Evolutionary conservation across 1,140 invertebrate genomes (phyloP), one percentile per base, ranked within the genome.

Genomic region (Drosophila grimshawi): DNA sequence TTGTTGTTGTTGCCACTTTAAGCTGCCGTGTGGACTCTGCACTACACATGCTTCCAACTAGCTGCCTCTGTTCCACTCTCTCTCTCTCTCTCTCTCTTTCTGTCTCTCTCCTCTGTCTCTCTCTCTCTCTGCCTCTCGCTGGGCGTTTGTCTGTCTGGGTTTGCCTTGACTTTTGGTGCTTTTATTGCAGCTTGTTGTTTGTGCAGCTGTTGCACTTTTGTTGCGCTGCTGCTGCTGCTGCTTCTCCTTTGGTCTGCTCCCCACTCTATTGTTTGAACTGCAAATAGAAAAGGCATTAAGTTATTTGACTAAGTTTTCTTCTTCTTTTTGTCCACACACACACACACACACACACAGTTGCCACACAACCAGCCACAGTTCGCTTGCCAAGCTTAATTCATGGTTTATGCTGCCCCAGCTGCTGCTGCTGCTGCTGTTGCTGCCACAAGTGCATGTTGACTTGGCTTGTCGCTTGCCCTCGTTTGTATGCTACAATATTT

Each of bases 201-300:
- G 70, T 76, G 71, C 83, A 82, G 83, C 83, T 89, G 83, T 83
- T 86, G 83, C 83, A 88, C 83, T 86, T 89, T 88, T 83, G 76
- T 70, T 73, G 80, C 76, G 68, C 60, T 70, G 55, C 62, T 45
- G 32, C 19, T 60, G 32, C 62, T 19, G 35, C 63, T 59, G 67
- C 72, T 74, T 8, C 33, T 48, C 57, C 39, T 48, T 11, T 48
- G 43, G 39, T 46, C 39, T 33, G 33, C 62, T 59, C 70, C 49
- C 41, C 62, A 53, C 55, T 64, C 65, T 68, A 66, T 76, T 88
- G 85, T 88, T 89, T 88, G 73, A 88, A 78, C 83, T 88, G 83
- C 83, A 88, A 88, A 88, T 77, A 88, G 80, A 83, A 83, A 67
- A 89, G 85, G 70, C 83, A 89, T 88, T 88, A 88, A 78, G 85